phyloP scores from a whole-genome alignment of 2,888 invertebrate species.

The Omphaloscelis lunosa region DNA sequence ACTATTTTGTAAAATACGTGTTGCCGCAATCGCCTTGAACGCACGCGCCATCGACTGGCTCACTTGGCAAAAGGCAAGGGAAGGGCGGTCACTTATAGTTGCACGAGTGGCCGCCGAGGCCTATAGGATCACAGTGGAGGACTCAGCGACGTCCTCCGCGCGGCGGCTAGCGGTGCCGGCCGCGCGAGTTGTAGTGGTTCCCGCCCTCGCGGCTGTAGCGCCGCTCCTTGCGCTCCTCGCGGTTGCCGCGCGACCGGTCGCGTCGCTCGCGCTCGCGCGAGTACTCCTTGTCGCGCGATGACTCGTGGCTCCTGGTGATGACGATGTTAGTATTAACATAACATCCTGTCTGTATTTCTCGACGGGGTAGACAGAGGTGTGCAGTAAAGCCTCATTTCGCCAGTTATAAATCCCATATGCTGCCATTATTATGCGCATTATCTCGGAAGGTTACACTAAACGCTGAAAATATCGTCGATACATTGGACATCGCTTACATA shows the following conservation, averaged over 20 bases:
- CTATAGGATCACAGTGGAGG: constrained; percentile 1
- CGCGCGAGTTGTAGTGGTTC: constrained; percentile 80
- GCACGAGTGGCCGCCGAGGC: constrained; percentile 34
- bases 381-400: neutral
- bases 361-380: neutral
- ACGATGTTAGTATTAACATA: constrained; percentile 28
- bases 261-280: constrained; percentile 84
- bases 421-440: neutral
- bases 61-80: constrained; percentile 10
- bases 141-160: neutral
- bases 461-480: constrained; percentile 2
- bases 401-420: neutral
- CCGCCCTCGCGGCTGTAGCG: constrained; percentile 85
- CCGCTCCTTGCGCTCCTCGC: constrained; percentile 83
- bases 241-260: constrained; percentile 79
- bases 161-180: constrained; percentile 81
- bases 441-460: neutral
- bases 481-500: neutral
- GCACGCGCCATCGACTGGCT: constrained; percentile 11
- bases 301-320: constrained; percentile 58
- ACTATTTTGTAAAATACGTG: constrained; percentile 48
- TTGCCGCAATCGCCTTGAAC: constrained; percentile 17
- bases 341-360: neutral
- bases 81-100: constrained; percentile 24
- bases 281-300: constrained; percentile 81